phyloP scores from a whole-genome alignment of 35 echinoderm and acorn worm genomes.

The Diadema setosum region DNA sequence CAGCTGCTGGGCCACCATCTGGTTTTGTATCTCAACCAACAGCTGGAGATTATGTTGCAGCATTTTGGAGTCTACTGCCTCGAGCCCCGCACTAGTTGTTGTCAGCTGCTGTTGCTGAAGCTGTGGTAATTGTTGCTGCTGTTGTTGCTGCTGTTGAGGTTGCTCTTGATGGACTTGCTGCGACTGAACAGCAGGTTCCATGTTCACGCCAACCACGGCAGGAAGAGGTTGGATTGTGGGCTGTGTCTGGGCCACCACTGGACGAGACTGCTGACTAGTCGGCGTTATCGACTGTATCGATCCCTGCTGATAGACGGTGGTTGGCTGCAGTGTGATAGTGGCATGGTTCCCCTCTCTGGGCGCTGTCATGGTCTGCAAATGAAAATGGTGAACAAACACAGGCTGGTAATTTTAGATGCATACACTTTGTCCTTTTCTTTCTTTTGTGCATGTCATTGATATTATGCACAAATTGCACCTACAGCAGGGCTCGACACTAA shows the following conservation, averaged over 20 bases:
- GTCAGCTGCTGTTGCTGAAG: background rate
- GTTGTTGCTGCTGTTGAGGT: background rate
- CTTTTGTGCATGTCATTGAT: too few species aligned
- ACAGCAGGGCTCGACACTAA: too few species aligned
- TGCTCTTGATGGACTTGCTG: background rate
- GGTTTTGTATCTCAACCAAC: conserved; percentile 66
- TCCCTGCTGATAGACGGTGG: background rate
- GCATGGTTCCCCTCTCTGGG: background rate
- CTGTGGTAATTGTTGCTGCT: background rate
- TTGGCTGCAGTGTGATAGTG: background rate
- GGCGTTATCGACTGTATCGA: background rate
- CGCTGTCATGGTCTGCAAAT: background rate
- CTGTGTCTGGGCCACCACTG: background rate
- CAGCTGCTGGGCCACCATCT: conserved; percentile 50
- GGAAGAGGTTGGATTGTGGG: background rate
- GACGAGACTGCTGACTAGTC: background rate
- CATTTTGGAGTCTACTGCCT: conserved; percentile 34
- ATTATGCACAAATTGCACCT: too few species aligned
- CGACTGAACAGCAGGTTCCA: too few species aligned
- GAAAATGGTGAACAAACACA: too few species aligned
- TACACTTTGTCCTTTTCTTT: too few species aligned
- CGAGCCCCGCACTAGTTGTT: conserved; percentile 8
- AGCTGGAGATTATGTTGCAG: conserved; percentile 85
- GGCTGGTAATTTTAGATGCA: too few species aligned
- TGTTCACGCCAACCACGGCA: background rate